Evolutionary conservation across 2,113 vertebrate genomes (phyloP).

Genomic region (Oplegnathus fasciatus): DNA sequence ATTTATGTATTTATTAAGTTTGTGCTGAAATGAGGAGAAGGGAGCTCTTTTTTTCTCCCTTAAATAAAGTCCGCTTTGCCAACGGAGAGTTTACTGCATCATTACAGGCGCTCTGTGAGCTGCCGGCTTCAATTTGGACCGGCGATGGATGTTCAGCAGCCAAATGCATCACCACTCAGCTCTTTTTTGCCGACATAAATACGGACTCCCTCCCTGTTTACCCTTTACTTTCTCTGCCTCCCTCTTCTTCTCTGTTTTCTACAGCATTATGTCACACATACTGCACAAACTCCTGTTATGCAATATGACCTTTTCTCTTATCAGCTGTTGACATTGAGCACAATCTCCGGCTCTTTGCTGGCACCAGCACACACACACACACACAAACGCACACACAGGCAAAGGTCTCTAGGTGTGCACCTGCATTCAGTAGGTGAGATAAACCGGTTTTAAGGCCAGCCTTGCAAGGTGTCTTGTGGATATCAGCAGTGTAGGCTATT

Average conservation of each 20-base stretch:
- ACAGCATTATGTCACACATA: slow-evolving; percentile 65
- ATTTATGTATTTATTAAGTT: slow-evolving; percentile 57
- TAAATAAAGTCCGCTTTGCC: slow-evolving; percentile 37
- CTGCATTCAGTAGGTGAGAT: slow-evolving; percentile 57
- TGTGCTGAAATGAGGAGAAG: slow-evolving; percentile 36
- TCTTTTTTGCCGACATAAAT: slow-evolving; percentile 38
- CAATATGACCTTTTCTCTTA: slow-evolving; percentile 79
- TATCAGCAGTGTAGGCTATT: slow-evolving; percentile 10
- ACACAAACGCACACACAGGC: slow-evolving; percentile 19
- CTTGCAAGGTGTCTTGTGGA: not conserved
- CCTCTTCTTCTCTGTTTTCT: slow-evolving; percentile 29
- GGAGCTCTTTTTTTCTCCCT: not conserved
- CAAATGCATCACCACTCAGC: slow-evolving; percentile 45
- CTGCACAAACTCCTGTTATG: slow-evolving; percentile 57
- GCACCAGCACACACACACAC: slow-evolving; percentile 17
- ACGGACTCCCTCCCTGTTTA: not conserved
- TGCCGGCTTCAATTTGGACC: slow-evolving; percentile 58
- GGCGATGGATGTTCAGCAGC: slow-evolving; percentile 38
- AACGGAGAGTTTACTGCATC: slow-evolving; percentile 57
- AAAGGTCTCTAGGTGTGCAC: slow-evolving; percentile 63
- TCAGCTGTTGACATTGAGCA: slow-evolving; percentile 73
- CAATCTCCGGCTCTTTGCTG: slow-evolving; percentile 50
- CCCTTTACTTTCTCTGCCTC: not conserved
- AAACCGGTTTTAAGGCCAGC: slow-evolving; percentile 48
- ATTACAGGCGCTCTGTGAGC: slow-evolving; percentile 49